phyloP scores from a whole-genome alignment of 2,113 vertebrate genomes.

The Hydrochoerus hydrochaeris region DNA sequence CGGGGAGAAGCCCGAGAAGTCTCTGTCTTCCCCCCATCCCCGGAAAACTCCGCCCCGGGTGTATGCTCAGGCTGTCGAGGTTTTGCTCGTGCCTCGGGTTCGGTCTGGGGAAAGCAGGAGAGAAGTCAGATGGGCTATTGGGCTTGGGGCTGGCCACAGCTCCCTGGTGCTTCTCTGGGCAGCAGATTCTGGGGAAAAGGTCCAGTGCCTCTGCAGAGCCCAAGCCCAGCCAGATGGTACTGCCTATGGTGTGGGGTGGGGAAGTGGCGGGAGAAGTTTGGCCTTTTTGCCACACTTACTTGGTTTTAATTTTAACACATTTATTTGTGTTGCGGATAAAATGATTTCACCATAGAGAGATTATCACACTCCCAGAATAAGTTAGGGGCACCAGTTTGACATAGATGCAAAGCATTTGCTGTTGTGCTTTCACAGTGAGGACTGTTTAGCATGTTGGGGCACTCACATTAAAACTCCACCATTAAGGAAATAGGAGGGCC shows the following conservation, averaged over 20 bases:
- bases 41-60: background rate
- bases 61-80: background rate
- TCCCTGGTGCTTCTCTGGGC: background rate
- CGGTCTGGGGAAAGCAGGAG: background rate
- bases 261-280: background rate
- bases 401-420: background rate
- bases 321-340: background rate
- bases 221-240: background rate
- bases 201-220: background rate
- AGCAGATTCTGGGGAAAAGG: background rate
- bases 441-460: background rate
- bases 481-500: background rate
- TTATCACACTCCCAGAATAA: background rate
- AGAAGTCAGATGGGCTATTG: background rate
- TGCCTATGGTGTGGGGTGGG: background rate
- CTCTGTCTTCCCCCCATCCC: background rate
- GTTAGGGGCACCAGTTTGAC: background rate
- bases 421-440: background rate
- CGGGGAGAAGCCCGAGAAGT: background rate
- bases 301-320: background rate
- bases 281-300: background rate
- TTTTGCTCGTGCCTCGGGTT: background rate
- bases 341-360: background rate
- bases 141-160: background rate
- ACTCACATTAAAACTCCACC: background rate